Base-by-base conservation (phyloP, 2,888 invertebrate genomes). In the Xestoiulus laeticollis region DNA sequence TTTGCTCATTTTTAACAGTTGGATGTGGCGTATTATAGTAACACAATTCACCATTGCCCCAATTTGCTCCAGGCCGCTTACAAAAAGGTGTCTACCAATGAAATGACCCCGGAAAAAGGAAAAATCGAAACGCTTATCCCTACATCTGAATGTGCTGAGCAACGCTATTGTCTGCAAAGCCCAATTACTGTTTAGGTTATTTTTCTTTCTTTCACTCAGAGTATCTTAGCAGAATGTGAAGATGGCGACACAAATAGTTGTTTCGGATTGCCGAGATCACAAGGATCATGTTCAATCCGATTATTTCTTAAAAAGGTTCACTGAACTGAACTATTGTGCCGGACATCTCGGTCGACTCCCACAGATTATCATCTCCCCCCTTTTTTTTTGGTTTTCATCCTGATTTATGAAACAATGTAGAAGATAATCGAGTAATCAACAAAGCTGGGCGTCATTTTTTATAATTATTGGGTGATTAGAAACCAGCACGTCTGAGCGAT, bases 1-100 rank as follows among this genome's bases (percentile, higher is more conserved):
- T 48, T 59, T 48, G 10, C 14, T 14, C 48, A 48, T 48, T 48
- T 48, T 48, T 14, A 4, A 19, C 14, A 48, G 48, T 48, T 19
- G 19, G 19, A 16, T 48, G 48, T 48, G 48, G n/a, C 59, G 19
- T 59, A 59, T 59, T n/a, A 8, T 22, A 59, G n/a, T 59, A 59
- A n/a, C n/a, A n/a, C 59, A 59, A 59, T 59, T 59, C 59, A 59
- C 59, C 59, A 59, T n/a, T 59, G 59, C 59, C 59, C 59, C 59
- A 59, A 19, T 59, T 59, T 59, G 22, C 48, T 14, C 19, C 14
- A 4, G 48, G n/a, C 22, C 59, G 22, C n/a, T 59, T 19, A 22
- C 59, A n/a, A 8, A 59, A 22, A 59, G 59, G 48, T 48, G 48
- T 48, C 14, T 48, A 16, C 4, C 19, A 59, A n/a, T 59, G 59